phyloP scores from a whole-genome alignment of 1,140 invertebrate species.

The Trinorchestia longiramus region DNA sequence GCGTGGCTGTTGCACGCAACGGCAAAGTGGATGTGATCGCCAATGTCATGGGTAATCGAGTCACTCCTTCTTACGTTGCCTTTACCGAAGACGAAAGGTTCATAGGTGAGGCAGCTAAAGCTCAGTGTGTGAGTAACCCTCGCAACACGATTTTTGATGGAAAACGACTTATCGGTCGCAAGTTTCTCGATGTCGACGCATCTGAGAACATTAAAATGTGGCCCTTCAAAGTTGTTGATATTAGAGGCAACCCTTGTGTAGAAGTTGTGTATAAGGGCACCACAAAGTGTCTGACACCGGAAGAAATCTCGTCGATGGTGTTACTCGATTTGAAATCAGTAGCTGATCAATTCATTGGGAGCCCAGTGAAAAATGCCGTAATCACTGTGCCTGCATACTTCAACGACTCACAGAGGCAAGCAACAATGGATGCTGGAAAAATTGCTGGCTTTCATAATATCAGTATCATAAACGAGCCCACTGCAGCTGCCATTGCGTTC shows the following conservation, averaged over 20 bases:
- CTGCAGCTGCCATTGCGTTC: constrained; percentile 99
- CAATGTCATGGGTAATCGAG: constrained; percentile 93
- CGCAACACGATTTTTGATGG: constrained; percentile 94
- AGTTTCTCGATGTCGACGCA: constrained; percentile 75
- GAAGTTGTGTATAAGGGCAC: background rate
- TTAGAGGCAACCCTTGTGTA: background rate
- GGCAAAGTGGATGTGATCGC: constrained; percentile 94
- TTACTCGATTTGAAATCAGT: constrained; percentile 69
- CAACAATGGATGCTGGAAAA: constrained; percentile 31
- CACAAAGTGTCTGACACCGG: constrained; percentile 70
- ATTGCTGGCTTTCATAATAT: background rate
- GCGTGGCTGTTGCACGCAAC: constrained; percentile 96
- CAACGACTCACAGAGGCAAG: constrained; percentile 27
- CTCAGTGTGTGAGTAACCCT: background rate
- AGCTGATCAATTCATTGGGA: constrained; percentile 93
- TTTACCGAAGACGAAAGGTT: constrained; percentile 75
- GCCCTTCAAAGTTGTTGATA: background rate
- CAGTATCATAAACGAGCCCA: constrained; percentile 72
- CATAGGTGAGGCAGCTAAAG: background rate
- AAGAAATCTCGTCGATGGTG: constrained; percentile 70
- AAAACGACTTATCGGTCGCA: constrained; percentile 94
- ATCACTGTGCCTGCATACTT: constrained; percentile 96
- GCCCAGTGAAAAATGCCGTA: constrained; percentile 97
- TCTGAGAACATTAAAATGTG: constrained; percentile 18
- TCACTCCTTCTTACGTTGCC: constrained; percentile 95